A percentile compares a stretch with the other conserved stretches of the same genome.
These are phyloP conservation scores for Clostera curtula DNA, from an alignment of 2,888 invertebrate species.

Conservation along the genomic window DNA sequence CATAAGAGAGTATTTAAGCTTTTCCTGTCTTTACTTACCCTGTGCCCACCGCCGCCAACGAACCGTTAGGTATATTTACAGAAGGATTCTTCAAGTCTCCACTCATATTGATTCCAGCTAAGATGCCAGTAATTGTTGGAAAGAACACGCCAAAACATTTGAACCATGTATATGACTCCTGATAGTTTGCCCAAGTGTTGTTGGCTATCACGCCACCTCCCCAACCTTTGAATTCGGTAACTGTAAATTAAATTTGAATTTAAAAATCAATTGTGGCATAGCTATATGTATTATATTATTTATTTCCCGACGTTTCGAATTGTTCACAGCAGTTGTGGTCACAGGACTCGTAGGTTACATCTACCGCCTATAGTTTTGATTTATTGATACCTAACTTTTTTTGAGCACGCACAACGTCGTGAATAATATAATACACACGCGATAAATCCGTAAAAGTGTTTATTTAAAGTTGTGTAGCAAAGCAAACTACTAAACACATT, in stretches of 20 bases:
- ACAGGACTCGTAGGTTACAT: too few relatives aligned
- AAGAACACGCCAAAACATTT: conserved; percentile 98
- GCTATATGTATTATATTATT: too few relatives aligned
- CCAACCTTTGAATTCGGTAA: conserved; percentile 89
- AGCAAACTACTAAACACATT: too few relatives aligned
- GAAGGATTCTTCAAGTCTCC: conserved; percentile 95
- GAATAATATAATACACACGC: too few relatives aligned
- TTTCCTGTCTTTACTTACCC: conserved; percentile 72
- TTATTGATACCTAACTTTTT: too few relatives aligned
- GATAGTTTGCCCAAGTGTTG: conserved; percentile 88
- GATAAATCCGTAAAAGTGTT: too few relatives aligned
- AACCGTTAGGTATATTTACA: conserved; percentile 94
- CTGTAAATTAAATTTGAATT: conserved; percentile 18
- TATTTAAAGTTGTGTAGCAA: too few relatives aligned
- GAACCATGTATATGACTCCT: conserved; percentile 91
- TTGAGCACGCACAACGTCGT: too few relatives aligned
- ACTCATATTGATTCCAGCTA: conserved; percentile 99
- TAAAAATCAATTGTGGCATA: too few relatives aligned
- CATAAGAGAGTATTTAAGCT: background rate
- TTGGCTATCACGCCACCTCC: conserved; percentile 83
- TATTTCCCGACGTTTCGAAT: too few relatives aligned
- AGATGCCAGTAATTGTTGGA: conserved; percentile 96
- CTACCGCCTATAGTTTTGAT: too few relatives aligned
- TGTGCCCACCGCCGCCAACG: conserved; percentile 92
- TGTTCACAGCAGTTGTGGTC: too few relatives aligned